Evolutionary conservation across 2,888 invertebrate species (phyloP), one percentile per base, ranked within the genome.

Genomic region (Eristalis tenax): DNA sequence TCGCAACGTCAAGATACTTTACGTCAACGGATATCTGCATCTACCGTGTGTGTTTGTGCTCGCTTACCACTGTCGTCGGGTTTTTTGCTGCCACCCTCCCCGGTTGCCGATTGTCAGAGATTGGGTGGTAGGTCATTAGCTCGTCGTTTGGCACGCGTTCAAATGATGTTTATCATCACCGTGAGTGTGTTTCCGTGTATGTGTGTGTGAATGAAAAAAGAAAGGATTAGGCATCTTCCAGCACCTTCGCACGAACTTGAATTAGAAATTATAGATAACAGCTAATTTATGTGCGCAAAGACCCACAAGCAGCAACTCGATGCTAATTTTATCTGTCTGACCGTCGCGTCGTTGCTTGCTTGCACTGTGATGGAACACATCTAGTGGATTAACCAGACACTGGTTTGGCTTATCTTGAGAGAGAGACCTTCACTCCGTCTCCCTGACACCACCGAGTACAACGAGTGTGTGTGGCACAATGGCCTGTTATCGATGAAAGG

Each of bases 111-210:
- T 63, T 75, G 56, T 70, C 73, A 77, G 76, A 85, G 76, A 85
- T 81, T 73, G 69, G 81, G 77, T 86, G 74, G 78, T 83, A 35
- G 83, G 71, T 83, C 83, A 87, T 83, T 87, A 82, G 83, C 75
- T 74, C 61, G 40, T 57, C 38, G 50, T 40, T 26, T 59, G 87
- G 83, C 87, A 87, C 83, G 87, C 83, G 83, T 83, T 80, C 59
- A 56, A 79, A 76, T 35, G 73, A 83, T 83, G 79, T 50, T 79
- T 80, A 83, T 86, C 73, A 76, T 57, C 18, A n/a, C 63, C 56
- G 35, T 28, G 43, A 22, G 43, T 32, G 64, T 74, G 38, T n/a
- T n/a, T n/a, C n/a, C n/a, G n/a, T n/a, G n/a, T n/a, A n/a, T 2
- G 26, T 69, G n/a, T 23, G 35, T 73, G 23, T 38, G 40, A 15